Conservation (phyloP, 2,888 invertebrate genomes). For the Eristalis intricaria region DNA sequence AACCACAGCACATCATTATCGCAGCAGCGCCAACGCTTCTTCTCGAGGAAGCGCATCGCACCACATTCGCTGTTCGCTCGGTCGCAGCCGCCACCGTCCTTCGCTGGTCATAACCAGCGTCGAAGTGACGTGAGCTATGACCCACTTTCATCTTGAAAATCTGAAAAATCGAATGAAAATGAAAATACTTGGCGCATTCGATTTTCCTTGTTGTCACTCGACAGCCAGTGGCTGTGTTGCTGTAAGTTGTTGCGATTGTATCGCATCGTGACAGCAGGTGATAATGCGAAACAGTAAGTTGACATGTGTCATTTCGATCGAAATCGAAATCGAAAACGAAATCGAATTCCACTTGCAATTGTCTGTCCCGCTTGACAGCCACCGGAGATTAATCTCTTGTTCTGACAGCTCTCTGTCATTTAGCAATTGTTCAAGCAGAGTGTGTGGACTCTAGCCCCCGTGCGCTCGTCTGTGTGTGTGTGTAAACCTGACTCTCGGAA, state of each 20-base stretch:
- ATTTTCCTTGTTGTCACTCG: constrained; percentile 2
- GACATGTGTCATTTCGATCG: constrained; percentile 62
- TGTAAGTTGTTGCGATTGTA: constrained; percentile 46
- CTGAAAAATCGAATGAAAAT: constrained; percentile 43
- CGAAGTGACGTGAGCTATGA: constrained; percentile 62
- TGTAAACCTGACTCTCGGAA: constrained; percentile 25
- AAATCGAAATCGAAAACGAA: constrained; percentile 65
- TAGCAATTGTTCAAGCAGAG: constrained; percentile 23
- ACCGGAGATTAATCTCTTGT: constrained; percentile 38
- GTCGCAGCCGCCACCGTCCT: constrained; percentile 17
- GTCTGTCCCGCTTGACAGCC: constrained; percentile 26
- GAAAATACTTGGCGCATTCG: constrained; percentile 25
- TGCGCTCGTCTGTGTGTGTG: background rate
- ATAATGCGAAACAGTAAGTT: constrained; percentile 65
- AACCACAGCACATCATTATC: background rate
- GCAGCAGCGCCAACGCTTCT: background rate
- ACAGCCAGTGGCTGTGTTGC: background rate
- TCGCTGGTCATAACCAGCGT: constrained; percentile 28
- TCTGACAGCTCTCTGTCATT: constrained; percentile 52
- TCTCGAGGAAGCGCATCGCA: constrained; percentile 45
- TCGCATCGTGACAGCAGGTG: constrained; percentile 62
- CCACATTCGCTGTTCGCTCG: background rate
- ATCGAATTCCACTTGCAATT: constrained; percentile 53
- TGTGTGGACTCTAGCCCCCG: background rate
- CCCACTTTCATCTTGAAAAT: constrained; percentile 49